A percentile compares a stretch with the other conserved stretches of the same genome.
phyloP scores from a whole-genome alignment of 2,888 invertebrate species.

The Plebejus argus region DNA sequence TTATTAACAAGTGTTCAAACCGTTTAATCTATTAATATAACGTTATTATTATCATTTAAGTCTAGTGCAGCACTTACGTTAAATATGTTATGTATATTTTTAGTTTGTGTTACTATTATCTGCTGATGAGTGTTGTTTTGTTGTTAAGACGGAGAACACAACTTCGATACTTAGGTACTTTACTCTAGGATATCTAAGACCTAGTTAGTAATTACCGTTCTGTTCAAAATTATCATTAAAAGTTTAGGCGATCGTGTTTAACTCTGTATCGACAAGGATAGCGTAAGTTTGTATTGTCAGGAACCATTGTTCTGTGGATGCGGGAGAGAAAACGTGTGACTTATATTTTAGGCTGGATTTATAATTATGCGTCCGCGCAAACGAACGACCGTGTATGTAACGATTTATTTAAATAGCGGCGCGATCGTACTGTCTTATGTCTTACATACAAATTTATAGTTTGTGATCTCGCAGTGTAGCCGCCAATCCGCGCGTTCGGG shows the following conservation, averaged over 20 bases:
- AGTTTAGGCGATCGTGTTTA: not conserved
- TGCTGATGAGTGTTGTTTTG: not conserved
- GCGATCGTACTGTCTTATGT: too few relatives aligned
- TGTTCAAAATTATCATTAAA: slow-evolving; percentile 17
- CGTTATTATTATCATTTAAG: not conserved
- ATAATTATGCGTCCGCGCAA: too few relatives aligned
- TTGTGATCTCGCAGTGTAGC: too few relatives aligned
- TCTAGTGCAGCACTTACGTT: not conserved
- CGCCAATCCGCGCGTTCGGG: too few relatives aligned
- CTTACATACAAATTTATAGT: too few relatives aligned
- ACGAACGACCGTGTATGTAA: too few relatives aligned
- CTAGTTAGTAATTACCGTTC: not conserved
- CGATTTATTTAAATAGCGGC: too few relatives aligned
- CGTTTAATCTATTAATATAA: not conserved
- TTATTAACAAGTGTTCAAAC: slow-evolving; percentile 6
- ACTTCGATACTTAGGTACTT: not conserved
- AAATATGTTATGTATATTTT: not conserved
- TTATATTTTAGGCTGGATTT: slow-evolving; percentile 1
- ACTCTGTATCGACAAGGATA: not conserved
- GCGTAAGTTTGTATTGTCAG: not conserved
- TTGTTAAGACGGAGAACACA: not conserved
- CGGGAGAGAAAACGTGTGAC: not conserved
- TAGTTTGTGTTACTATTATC: not conserved
- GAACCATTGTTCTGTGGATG: not conserved
- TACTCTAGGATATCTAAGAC: not conserved